Evolutionary conservation across 2,888 invertebrate genomes (phyloP).

Genomic region (Globia sparganii): DNA sequence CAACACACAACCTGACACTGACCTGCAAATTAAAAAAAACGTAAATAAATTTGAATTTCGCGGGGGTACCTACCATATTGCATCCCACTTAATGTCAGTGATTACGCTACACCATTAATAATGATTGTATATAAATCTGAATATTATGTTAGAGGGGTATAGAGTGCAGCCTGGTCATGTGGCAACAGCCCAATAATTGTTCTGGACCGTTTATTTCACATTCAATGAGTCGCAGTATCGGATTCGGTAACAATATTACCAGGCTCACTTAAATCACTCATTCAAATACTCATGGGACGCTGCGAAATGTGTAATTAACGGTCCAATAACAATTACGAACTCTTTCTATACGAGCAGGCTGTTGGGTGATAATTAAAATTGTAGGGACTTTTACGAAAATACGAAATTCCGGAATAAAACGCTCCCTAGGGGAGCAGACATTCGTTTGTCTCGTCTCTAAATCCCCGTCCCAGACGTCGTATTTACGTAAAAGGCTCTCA

Average conservation of each 20-base stretch:
- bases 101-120: slow-evolving; percentile 35
- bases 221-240: slow-evolving; percentile 25
- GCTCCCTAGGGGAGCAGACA: slow-evolving; percentile 33
- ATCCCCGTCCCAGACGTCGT: slow-evolving; percentile 20
- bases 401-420: slow-evolving; percentile 32
- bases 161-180: slow-evolving; percentile 38
- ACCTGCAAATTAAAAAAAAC: not conserved
- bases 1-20: not conserved
- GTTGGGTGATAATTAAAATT: slow-evolving; percentile 48
- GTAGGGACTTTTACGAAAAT: slow-evolving; percentile 50
- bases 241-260: slow-evolving; percentile 9
- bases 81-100: slow-evolving; percentile 19
- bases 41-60: not conserved
- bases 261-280: slow-evolving; percentile 14
- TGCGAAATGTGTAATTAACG: slow-evolving; percentile 23
- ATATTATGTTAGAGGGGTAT: slow-evolving; percentile 16
- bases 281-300: slow-evolving; percentile 4
- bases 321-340: slow-evolving; percentile 41
- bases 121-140: slow-evolving; percentile 31
- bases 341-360: slow-evolving; percentile 44
- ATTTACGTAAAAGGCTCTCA: slow-evolving; percentile 46
- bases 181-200: slow-evolving; percentile 35
- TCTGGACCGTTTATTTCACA: slow-evolving; percentile 21
- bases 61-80: not conserved
- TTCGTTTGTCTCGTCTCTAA: slow-evolving; percentile 27